Conservation (phyloP, 1,140 invertebrate species). For the Mercenaria mercenaria region DNA sequence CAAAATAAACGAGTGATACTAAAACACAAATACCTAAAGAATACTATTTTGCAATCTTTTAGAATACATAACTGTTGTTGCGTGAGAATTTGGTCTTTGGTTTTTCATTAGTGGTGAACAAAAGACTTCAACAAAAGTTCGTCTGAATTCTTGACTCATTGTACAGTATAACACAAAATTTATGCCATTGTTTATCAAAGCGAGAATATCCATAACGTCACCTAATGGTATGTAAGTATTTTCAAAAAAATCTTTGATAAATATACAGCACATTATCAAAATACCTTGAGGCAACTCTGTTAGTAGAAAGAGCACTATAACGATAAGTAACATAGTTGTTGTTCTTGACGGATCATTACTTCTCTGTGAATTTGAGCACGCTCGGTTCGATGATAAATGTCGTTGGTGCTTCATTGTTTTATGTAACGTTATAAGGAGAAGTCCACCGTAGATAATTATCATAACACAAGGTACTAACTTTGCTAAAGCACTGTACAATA, state of each 20-base stretch:
- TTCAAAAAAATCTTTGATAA: conserved; percentile 75
- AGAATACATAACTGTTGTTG: too few relatives aligned
- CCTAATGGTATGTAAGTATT: conserved; percentile 88
- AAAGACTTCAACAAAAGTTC: conserved; percentile 92
- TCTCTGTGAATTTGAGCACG: background rate
- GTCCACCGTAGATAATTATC: conserved; percentile 85
- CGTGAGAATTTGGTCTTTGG: too few relatives aligned
- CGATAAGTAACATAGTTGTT: conserved; percentile 95
- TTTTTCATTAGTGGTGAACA: background rate
- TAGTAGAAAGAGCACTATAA: conserved; percentile 93
- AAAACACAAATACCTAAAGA: too few relatives aligned
- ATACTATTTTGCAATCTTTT: too few relatives aligned
- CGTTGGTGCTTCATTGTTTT: conserved; percentile 75
- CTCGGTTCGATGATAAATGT: conserved; percentile 74
- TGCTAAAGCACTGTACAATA: conserved; percentile 80
- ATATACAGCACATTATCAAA: conserved; percentile 83
- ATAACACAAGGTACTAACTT: conserved; percentile 86
- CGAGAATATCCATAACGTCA: conserved; percentile 96
- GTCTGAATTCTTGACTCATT: conserved; percentile 96
- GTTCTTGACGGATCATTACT: conserved; percentile 92
- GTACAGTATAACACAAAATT: conserved; percentile 97
- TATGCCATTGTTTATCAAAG: conserved; percentile 95
- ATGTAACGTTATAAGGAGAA: conserved; percentile 83
- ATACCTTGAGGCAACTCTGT: conserved; percentile 92
- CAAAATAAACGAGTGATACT: too few relatives aligned